Evolutionary conservation across 2,888 invertebrate species (phyloP), one percentile per base, ranked within the genome.

Genomic region (Zhengitettix transpicula): DNA sequence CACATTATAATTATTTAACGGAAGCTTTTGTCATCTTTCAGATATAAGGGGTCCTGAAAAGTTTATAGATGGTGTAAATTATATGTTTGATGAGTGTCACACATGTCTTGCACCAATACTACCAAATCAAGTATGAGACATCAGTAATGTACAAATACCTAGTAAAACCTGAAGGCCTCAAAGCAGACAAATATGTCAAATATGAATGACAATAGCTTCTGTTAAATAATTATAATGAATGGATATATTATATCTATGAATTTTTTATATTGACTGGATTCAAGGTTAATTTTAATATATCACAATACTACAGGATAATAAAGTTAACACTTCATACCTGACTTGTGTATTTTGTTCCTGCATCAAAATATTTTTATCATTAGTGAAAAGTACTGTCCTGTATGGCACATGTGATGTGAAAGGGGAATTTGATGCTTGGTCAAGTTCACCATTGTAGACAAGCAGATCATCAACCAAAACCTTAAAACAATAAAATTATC

Each of bases 21-120:
- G n/a, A n/a, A n/a, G n/a, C n/a, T n/a, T n/a, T n/a, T n/a, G n/a
- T n/a, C n/a, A n/a, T n/a, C n/a, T n/a, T 17, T 78, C 77, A 62
- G 89, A 91, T 74, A 80, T 82, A 44, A 77, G 90, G 62, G 86
- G 85, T 16, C 86, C 87, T 2, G 87, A 87, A 71, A 88, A 88
- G 70, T 77, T 91, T 57, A 79, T 88, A 56, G 86, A 89, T 73
- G 86, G 85, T 17, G 68, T 77, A 28, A 81, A 81, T 69, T 80
- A 83, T 68, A 77, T 77, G 16, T 67, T 69, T 52, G 82, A 83
- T 71, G 85, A 85, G 9, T 76, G 78, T 56, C 86, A 87, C 72
- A 82, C 83, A 68, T 89, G 89, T 88, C 77, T 89, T 40, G 85
- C 88, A 55, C 87, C 88, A 8, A 77, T 88, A 57, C 73, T 88